Evolutionary conservation across 23 tunicate species (phyloP).

Genomic region (Oikopleura albicans): DNA sequence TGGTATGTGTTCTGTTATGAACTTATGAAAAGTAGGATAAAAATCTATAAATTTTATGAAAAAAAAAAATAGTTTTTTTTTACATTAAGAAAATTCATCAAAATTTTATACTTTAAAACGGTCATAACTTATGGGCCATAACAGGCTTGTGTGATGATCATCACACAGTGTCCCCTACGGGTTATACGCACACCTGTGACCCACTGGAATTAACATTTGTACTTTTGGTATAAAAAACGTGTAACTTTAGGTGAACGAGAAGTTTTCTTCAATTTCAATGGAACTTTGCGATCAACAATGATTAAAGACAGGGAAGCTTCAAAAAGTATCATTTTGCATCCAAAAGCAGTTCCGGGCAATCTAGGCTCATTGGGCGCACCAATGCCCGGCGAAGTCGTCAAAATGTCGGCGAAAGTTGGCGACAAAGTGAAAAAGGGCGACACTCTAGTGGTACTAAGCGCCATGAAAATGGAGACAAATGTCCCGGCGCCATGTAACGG

Average conservation of each 20-base stretch:
- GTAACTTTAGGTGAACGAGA: conserved; percentile 72
- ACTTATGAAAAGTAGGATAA: no score
- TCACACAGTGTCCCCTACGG: no score
- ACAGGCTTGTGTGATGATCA: no score
- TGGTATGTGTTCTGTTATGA: no score
- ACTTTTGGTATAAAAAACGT: no score
- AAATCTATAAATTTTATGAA: no score
- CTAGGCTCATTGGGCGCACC: conserved; percentile 90
- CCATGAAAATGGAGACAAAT: conserved; percentile 98
- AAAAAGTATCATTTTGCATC: conserved; percentile 83
- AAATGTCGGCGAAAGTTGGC: conserved; percentile 67
- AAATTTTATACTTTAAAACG: no score
- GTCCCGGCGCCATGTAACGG: conserved; percentile 62
- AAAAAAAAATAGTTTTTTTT: no score
- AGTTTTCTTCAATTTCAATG: conserved; percentile 82
- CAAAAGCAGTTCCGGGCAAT: conserved; percentile 58
- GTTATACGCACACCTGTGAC: no score
- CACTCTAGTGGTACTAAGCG: conserved; percentile 51
- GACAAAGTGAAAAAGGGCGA: conserved; percentile 64
- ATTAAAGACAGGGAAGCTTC: conserved; percentile 82
- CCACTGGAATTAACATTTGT: no score
- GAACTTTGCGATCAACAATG: conserved; percentile 43
- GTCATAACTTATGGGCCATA: no score
- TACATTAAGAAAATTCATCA: no score
- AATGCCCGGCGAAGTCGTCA: conserved; percentile 96